phyloP scores from a whole-genome alignment of 1,140 invertebrate species.

The Cyphomyrmex costatus region DNA sequence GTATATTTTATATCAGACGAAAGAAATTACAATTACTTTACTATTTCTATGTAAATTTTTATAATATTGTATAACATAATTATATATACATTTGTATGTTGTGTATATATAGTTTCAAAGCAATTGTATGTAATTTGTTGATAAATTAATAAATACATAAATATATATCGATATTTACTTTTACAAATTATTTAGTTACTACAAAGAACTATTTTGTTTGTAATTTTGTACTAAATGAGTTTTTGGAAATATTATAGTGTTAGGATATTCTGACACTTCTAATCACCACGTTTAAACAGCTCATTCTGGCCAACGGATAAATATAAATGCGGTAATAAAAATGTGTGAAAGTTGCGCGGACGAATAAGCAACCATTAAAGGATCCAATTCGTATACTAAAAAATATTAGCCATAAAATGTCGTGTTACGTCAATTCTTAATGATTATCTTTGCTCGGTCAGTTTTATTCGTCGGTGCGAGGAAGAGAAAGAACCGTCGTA shows the following conservation, averaged over 20 bases:
- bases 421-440: conserved; percentile 65
- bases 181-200: no score
- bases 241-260: conserved; percentile 6
- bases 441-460: conserved; percentile 35
- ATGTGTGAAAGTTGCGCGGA: conserved; percentile 57
- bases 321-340: conserved; percentile 58
- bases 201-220: no score
- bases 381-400: conserved; percentile 58
- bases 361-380: conserved; percentile 67
- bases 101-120: no score
- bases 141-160: no score
- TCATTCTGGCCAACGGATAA: neutral
- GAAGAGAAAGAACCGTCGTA: conserved; percentile 13
- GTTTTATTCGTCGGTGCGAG: neutral
- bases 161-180: no score
- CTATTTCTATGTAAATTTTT: no score
- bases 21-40: no score
- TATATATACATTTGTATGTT: no score
- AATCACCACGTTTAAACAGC: neutral
- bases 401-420: conserved; percentile 71
- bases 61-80: no score
- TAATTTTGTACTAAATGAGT: no score
- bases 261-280: neutral
- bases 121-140: no score
- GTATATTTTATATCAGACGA: no score